A percentile compares a stretch with the other conserved stretches of the same genome.
These are phyloP conservation scores for Spongilla lacustris DNA, from an alignment of 37 sponge, comb jelly and placozoan species.

Conservation along the genomic window DNA sequence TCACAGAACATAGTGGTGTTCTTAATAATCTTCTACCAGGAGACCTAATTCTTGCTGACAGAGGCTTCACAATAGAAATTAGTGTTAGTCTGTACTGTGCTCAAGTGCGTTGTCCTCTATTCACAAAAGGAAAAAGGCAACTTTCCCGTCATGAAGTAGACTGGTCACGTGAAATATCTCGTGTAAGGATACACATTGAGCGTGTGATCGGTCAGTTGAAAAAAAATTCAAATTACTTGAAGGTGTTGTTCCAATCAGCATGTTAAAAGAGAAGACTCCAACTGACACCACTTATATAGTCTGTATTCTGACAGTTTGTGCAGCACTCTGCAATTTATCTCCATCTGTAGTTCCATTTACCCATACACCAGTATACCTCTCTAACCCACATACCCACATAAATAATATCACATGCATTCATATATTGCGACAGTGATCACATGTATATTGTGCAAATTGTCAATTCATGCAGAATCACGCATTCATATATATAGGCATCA, in stretches of 20 bases:
- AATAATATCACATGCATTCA: too few species aligned
- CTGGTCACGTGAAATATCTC: constrained; percentile 8
- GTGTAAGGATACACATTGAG: constrained; percentile 52
- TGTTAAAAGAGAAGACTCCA: too few species aligned
- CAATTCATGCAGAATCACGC: too few species aligned
- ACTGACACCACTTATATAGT: too few species aligned
- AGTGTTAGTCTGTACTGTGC: constrained; percentile 54
- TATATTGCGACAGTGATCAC: too few species aligned
- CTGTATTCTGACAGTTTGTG: too few species aligned
- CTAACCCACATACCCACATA: too few species aligned
- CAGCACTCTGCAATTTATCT: not conserved
- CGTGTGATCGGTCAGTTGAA: constrained; percentile 31
- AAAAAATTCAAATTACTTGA: constrained; percentile 24
- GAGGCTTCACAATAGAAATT: constrained; percentile 44
- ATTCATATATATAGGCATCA: too few species aligned
- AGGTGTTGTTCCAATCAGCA: constrained; percentile 2
- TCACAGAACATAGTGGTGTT: too few species aligned
- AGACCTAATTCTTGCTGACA: constrained; percentile 47
- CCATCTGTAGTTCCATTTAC: too few species aligned
- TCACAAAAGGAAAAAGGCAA: constrained; percentile 51
- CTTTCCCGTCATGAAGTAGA: constrained; percentile 28
- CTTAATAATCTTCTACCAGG: constrained; percentile 34
- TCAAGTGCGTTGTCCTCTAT: constrained; percentile 33
- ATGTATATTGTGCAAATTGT: too few species aligned
- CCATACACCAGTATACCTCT: too few species aligned